Evolutionary conservation across 1,140 invertebrate species (phyloP), one percentile per base, ranked within the genome.

Genomic region (Diplogasteroides magnus): DNA sequence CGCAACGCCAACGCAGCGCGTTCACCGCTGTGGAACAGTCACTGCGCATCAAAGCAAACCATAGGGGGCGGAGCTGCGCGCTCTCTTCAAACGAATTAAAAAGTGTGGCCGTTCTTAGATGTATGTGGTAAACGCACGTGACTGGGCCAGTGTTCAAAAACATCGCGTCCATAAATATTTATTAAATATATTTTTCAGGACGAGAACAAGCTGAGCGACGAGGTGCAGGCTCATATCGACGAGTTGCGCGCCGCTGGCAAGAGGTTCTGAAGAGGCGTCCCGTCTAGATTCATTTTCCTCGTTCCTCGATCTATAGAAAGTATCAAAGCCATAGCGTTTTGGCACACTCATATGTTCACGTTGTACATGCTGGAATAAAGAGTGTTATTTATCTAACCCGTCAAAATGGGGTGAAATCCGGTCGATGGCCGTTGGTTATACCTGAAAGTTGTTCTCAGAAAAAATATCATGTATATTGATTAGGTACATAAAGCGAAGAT

Each of bases 141-240:
- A n/a, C n/a, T n/a, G n/a, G n/a, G n/a, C n/a, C n/a, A n/a, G n/a
- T n/a, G n/a, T n/a, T 26, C 3, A 6, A 60, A 60, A 13, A 26
- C 23, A 23, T 60, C 25, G n/a, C 28, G 28, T 23, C 28, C 59
- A 26, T 29, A 23, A 3, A 26, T 60, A 60, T 60, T 60, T 60
- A 23, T 60, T 60, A 31, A 48, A 65, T 37, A 48, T 48, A 48
- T 48, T 48, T 48, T 48, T 48, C 64, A 25, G 13, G 64, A 25
- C 13, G 64, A 32, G 2, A 61, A 66, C 37, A 32, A 56, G 13
- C 64, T 70, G 15, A 56, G 62, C 58, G 62, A 65, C n/a, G 65
- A 70, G 28, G 68, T 70, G n/a, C 62, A 68, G 27, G 68, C 64
- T 26, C 6, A 70, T 31, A 70, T 70, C 37, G 68, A 70, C 48